Evolutionary conservation across 1,140 invertebrate species (phyloP).

Genomic region (Drosophila lacteicornis): DNA sequence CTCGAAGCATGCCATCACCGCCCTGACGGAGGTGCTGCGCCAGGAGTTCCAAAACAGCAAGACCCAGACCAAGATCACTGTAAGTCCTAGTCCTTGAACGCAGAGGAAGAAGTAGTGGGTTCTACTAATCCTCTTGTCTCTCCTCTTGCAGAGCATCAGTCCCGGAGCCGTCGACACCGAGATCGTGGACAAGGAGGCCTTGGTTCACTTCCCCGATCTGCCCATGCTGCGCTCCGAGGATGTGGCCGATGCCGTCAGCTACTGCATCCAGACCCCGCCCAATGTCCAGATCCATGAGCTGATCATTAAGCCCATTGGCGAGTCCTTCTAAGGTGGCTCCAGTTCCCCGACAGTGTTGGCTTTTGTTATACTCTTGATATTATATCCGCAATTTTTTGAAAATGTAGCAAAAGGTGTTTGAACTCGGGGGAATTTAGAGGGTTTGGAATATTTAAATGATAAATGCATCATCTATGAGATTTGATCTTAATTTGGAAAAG

Average conservation of each 20-base stretch:
- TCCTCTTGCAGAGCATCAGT: conserved; percentile 86
- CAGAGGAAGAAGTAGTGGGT: neutral
- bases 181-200: conserved; percentile 11
- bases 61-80: conserved; percentile 88
- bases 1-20: conserved; percentile 90
- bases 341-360: neutral
- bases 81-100: conserved; percentile 16
- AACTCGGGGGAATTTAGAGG: neutral
- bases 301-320: conserved; percentile 75
- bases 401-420: neutral
- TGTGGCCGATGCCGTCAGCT: conserved; percentile 87
- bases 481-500: neutral
- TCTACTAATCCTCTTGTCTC: neutral
- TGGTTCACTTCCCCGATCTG: neutral
- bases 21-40: conserved; percentile 87
- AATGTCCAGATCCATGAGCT: conserved; percentile 80
- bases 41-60: conserved; percentile 87
- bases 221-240: conserved; percentile 84
- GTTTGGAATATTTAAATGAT: neutral
- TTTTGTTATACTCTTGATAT: neutral
- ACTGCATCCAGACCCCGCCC: conserved; percentile 85
- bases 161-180: conserved; percentile 82
- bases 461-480: neutral
- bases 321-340: conserved; percentile 49
- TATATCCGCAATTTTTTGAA: neutral